Percentiles rank a stretch among this genome's conserved stretches.
Conservation (phyloP, 92 coral and sea anemone genomes). For the Actinostola sp. region DNA sequence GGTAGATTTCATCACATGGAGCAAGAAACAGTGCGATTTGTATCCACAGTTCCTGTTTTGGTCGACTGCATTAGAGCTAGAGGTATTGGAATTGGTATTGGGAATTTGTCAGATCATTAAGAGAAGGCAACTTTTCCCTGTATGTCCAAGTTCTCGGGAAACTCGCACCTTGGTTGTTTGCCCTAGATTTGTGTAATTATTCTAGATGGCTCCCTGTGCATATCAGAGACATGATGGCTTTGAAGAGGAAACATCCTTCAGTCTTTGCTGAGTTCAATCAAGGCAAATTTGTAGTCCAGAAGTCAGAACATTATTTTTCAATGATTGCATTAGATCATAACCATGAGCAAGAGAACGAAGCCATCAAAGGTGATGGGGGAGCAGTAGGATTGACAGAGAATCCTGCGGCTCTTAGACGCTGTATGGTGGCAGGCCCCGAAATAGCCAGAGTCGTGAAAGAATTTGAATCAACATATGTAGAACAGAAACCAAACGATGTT, state of each 20-base stretch:
- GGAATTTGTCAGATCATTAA: constrained; percentile 34
- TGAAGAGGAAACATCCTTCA: constrained; percentile 26
- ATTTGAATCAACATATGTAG: constrained; percentile 15
- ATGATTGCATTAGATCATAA: constrained; percentile 40
- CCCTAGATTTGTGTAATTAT: constrained; percentile 26
- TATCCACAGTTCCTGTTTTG: constrained; percentile 53
- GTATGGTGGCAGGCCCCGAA: constrained; percentile 61
- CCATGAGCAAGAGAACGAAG: constrained; percentile 40
- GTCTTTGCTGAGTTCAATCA: constrained; percentile 13
- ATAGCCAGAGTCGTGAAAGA: constrained; percentile 41
- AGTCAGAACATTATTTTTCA: constrained; percentile 32
- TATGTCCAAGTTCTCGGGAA: constrained; percentile 31
- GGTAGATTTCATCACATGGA: constrained; percentile 24
- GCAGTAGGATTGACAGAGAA: constrained; percentile 48
- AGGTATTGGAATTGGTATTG: constrained; percentile 14
- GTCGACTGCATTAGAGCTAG: constrained; percentile 31
- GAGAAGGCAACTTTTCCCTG: constrained; percentile 36
- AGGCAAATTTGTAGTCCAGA: constrained; percentile 21
- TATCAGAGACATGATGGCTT: constrained; percentile 30
- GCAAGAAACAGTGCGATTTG: constrained; percentile 7
- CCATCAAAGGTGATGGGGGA: constrained; percentile 48
- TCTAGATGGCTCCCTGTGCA: constrained; percentile 57
- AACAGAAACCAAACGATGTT: not conserved
- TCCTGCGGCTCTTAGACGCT: constrained; percentile 41
- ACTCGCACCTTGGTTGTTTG: constrained; percentile 57